Evolutionary conservation across 1,140 invertebrate species (phyloP).

Genomic region (Drosophila suzukii): DNA sequence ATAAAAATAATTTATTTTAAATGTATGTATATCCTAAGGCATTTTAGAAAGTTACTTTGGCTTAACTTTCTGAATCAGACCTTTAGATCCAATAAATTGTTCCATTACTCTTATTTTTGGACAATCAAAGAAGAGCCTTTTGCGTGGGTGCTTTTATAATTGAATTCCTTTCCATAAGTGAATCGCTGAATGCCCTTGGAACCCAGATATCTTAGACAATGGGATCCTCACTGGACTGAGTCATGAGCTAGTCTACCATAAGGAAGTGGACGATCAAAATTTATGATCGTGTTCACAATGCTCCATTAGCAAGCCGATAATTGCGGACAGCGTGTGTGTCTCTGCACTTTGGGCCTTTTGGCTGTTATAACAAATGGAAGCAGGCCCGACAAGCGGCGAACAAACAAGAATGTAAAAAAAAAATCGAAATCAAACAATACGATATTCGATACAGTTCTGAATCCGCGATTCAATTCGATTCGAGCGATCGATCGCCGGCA

Average conservation of each 20-base stretch:
- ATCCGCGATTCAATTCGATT: slow-evolving; percentile 42
- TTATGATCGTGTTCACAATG: slow-evolving; percentile 67
- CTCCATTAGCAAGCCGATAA: slow-evolving; percentile 61
- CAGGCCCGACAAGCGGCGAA: neutral
- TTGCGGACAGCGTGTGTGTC: slow-evolving; percentile 49
- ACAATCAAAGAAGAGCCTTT: neutral
- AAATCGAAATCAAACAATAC: slow-evolving; percentile 51
- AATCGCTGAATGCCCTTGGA: slow-evolving; percentile 3
- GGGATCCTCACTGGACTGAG: slow-evolving; percentile 37
- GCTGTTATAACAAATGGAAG: slow-evolving; percentile 24
- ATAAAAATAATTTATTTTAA: neutral
- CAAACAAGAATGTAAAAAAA: slow-evolving; percentile 18
- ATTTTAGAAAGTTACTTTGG: neutral
- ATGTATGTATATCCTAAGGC: neutral
- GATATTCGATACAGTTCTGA: slow-evolving; percentile 54
- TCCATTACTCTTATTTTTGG: too few species aligned
- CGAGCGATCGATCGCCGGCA: slow-evolving; percentile 44
- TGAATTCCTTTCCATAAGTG: slow-evolving; percentile 10
- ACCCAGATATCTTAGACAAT: slow-evolving; percentile 21
- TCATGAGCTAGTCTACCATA: slow-evolving; percentile 41
- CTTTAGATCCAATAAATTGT: neutral
- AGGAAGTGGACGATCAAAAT: slow-evolving; percentile 61
- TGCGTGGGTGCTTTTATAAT: slow-evolving; percentile 12
- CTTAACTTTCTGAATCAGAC: neutral
- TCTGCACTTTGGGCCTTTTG: slow-evolving; percentile 53